Base-by-base conservation (phyloP, 53 echinoderm and acorn worm genomes). In the Hippasteria phrygiana region DNA sequence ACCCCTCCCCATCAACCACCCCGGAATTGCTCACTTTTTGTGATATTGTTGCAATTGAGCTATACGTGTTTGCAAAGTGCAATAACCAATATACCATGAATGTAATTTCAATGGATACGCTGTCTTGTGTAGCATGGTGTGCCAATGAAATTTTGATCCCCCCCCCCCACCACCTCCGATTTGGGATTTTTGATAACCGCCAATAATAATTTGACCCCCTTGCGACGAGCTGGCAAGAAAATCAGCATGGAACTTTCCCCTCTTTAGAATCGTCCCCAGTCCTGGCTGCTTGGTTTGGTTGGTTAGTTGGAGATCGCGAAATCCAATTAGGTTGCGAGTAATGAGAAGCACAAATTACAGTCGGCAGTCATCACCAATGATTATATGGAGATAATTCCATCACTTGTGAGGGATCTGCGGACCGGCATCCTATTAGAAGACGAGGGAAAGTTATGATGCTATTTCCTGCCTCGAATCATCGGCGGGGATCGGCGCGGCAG, bases 311-410 rank as follows among this genome's bases (percentile, higher is more conserved):
- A 22, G 13, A 72, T 22, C 41, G 9, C 34, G 4, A 41, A 72
- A 72, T 72, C 72, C 42, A 17, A 72, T 72, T 72, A 72, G 4
- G 1, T 39, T 1, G 72, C 85, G 35, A 32, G 85, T 85, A 85
- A 85, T 71, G 85, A 85, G 85, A 70, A 85, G 11, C 46, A 17
- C 70, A 85, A 70, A 85, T 85, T 85, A 85, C 85, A 85, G 85
- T 50, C 71, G 85, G 85, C 85, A 85, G 85, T 51, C 47, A 85
- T 85, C 85, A 85, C 27, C 33, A 33, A 32, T 85, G 85, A 85
- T 85, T 85, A 85, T 85, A 51, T 31, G n/a, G 46, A 69, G 85
- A 85, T 85, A 85, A 85, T 85, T 69, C 85, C 71, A 85, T 85
- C 85, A 35, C 85, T 34, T 69, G 50, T 0, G 8, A 40, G 47